phyloP scores from a whole-genome alignment of 2,797 vertebrate species.

The Vireo griseus region DNA sequence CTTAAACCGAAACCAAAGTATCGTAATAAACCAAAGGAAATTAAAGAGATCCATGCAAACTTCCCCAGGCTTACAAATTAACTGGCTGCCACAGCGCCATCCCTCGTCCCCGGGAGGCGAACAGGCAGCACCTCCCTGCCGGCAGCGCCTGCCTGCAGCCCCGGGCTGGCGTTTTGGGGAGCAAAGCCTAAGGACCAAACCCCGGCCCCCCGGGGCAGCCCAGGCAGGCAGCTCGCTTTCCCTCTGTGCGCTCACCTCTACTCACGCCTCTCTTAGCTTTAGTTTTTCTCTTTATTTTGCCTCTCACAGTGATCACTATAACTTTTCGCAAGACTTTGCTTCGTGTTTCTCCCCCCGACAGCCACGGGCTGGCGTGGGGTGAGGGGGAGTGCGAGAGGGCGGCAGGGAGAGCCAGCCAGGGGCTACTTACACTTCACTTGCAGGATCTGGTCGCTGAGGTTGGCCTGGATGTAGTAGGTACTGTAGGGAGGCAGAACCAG shows the following conservation, averaged over 20 bases:
- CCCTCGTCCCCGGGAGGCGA: not conserved
- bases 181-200: not conserved
- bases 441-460: slow-evolving; percentile 98
- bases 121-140: slow-evolving; percentile 11
- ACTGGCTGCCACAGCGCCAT: slow-evolving; percentile 23
- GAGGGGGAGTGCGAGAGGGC: slow-evolving; percentile 50
- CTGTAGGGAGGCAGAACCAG: slow-evolving; percentile 95
- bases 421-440: slow-evolving; percentile 99
- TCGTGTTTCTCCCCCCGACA: not conserved
- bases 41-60: slow-evolving; percentile 90
- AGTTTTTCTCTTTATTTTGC: not conserved
- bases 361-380: not conserved
- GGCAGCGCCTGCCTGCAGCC: not conserved
- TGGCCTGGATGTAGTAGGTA: slow-evolving; percentile 96
- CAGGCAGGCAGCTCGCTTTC: slow-evolving; percentile 26
- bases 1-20: slow-evolving; percentile 60
- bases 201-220: not conserved
- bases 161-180: not conserved
- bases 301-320: not conserved
- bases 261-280: not conserved
- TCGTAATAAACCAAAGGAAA: slow-evolving; percentile 67
- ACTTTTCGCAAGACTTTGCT: not conserved
- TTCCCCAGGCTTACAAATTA: slow-evolving; percentile 80
- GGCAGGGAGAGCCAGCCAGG: slow-evolving; percentile 60
- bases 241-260: not conserved